Evolutionary conservation across 2,113 vertebrate genomes (phyloP), one percentile per base, ranked within the genome.

Genomic region (Syrrhaptes paradoxus): DNA sequence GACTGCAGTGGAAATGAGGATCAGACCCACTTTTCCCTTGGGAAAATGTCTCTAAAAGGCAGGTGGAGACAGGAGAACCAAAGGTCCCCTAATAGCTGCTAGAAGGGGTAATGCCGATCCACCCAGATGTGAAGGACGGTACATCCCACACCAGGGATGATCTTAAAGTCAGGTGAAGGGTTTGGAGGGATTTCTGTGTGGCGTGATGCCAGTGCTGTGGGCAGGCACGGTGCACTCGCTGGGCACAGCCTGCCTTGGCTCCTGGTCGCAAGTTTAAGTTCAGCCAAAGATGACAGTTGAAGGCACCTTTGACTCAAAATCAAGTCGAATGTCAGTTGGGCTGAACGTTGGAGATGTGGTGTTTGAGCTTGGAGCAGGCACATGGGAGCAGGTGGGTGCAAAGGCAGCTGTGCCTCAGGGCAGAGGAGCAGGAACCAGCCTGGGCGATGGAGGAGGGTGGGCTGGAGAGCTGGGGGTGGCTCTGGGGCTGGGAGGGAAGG

Each of bases 51-150:
- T 75, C 26, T 4, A 32, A 24, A 32, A 25, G 10, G 24, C 36
- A 22, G 22, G 20, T 3, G 45, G 28, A 26, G 80, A 9, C 17
- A 14, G 17, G 59, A 52, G 57, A 52, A 8, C 4, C 31, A 9
- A 15, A 6, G 4, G 6, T 28, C 38, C 21, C 5, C 0, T 7
- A 17, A 2, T 0, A 21, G 57, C 52, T 36, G 45, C 19, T 13
- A 6, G n/a, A 45, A 59, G 84, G 18, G 43, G 29, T 21, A 4
- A 4, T 3, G 1, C 46, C n/a, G 71, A 17, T 11, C 51, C 81
- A 3, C 48, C 3, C 4, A 4, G 9, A 7, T 3, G 25, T 2
- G 62, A 13, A 25, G 77, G 43, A 14, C 48, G 17, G 11, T 3
- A 7, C 32, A 4, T 46, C 46, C 68, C 55, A 9, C 46, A 4